These are phyloP conservation scores for Stegastes partitus DNA, from an alignment of 2,113 vertebrate genomes.

Conservation along the genomic window DNA sequence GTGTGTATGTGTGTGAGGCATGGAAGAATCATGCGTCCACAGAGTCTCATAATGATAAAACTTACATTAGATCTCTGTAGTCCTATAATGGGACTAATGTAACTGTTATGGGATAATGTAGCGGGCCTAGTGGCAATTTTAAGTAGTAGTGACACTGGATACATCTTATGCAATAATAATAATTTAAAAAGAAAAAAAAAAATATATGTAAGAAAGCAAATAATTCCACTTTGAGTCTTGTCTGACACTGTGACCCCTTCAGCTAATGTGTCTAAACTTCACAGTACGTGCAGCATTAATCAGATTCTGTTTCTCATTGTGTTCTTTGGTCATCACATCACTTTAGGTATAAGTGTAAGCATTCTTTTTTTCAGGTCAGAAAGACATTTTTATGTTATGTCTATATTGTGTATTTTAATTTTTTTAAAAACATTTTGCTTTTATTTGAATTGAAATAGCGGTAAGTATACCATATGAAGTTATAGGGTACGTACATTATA, in stretches of 20 bases:
- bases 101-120: not conserved
- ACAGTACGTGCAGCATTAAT: not conserved
- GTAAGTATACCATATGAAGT: too few species aligned
- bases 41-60: not conserved
- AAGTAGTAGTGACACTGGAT: not conserved
- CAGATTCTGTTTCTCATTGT: not conserved
- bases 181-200: not conserved
- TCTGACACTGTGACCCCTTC: not conserved
- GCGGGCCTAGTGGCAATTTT: too few species aligned
- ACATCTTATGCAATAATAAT: not conserved
- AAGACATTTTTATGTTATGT: too few species aligned
- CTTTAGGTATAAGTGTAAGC: too few species aligned
- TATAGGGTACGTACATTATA: too few species aligned
- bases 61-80: not conserved
- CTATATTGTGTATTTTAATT: too few species aligned
- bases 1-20: not conserved
- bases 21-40: not conserved
- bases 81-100: not conserved
- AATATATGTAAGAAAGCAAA: not conserved
- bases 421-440: too few species aligned
- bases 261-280: not conserved
- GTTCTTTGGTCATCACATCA: too few species aligned
- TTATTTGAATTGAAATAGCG: too few species aligned
- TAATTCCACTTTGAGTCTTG: not conserved
- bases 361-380: too few species aligned